phyloP scores from a whole-genome alignment of 2,113 vertebrate species.

The Antechinus flavipes region DNA sequence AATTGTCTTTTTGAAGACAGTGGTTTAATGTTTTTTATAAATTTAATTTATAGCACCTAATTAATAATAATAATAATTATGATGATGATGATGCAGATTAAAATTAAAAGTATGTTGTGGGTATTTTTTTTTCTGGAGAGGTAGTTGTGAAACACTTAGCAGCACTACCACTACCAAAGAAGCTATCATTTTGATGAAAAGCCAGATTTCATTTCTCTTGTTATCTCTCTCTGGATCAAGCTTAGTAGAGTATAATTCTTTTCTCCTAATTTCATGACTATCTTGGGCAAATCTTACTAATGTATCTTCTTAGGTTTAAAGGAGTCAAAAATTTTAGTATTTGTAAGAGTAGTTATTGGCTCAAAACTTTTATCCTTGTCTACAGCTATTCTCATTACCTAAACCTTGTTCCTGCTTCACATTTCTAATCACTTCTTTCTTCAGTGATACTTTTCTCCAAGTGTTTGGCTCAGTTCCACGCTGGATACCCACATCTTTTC shows the following conservation, averaged over 20 bases:
- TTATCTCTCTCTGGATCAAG: not conserved
- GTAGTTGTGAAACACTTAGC: not conserved
- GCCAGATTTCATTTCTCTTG: not conserved
- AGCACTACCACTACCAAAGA: not conserved
- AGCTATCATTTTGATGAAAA: not conserved
- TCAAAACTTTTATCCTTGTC: not conserved
- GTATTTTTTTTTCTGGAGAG: not conserved
- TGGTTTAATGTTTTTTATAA: constrained; percentile 31
- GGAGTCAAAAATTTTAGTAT: not conserved
- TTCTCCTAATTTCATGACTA: not conserved
- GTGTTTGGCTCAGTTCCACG: not conserved
- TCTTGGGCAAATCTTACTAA: not conserved
- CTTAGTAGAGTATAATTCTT: not conserved
- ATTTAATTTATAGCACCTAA: constrained; percentile 27
- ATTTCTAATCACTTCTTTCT: constrained; percentile 3
- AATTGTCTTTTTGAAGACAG: constrained; percentile 22
- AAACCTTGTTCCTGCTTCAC: not conserved
- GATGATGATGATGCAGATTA: not conserved
- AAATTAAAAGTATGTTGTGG: not conserved
- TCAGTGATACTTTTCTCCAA: not conserved
- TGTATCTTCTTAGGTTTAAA: not conserved
- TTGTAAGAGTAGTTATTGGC: not conserved
- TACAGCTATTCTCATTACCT: not conserved
- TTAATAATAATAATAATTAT: not conserved
- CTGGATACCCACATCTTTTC: not conserved